Evolutionary conservation across 2,113 vertebrate genomes (phyloP).

Genomic region (Nesoenas mayeri): DNA sequence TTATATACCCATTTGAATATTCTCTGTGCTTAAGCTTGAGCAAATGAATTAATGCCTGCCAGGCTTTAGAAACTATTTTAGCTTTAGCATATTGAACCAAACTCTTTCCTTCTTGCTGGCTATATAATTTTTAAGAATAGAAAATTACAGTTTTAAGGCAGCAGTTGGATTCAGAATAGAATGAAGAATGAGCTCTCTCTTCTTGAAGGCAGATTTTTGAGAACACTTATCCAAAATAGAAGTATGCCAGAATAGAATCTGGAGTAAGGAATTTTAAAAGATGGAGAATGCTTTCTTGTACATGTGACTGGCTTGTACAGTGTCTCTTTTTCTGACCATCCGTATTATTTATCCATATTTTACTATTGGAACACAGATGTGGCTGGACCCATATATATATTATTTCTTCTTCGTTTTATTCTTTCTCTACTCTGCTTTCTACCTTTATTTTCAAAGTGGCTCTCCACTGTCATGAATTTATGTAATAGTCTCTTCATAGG

Average conservation of each 20-base stretch:
- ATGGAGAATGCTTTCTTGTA: neutral
- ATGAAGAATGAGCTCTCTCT: neutral
- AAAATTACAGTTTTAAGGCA: neutral
- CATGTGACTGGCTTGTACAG: neutral
- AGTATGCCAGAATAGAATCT: conserved; percentile 53
- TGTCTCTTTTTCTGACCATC: neutral
- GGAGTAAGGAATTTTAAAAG: conserved; percentile 61
- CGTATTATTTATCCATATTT: neutral
- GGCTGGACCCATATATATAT: conserved; percentile 62
- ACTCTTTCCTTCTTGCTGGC: neutral
- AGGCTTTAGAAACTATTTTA: conserved; percentile 6
- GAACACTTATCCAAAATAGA: neutral
- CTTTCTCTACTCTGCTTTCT: neutral
- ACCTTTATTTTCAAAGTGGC: conserved; percentile 24
- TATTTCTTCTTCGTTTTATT: conserved; percentile 17
- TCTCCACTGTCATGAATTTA: conserved; percentile 48
- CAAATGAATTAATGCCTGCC: neutral
- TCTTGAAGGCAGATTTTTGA: neutral
- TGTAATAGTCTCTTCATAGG: conserved; percentile 18
- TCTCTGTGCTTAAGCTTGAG: neutral
- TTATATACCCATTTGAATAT: neutral
- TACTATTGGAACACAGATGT: conserved; percentile 24
- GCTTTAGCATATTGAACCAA: conserved; percentile 32
- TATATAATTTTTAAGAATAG: neutral
- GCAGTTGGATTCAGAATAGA: neutral